Evolutionary conservation across 2,113 vertebrate species (phyloP).

Genomic region (Crotalus tigris): DNA sequence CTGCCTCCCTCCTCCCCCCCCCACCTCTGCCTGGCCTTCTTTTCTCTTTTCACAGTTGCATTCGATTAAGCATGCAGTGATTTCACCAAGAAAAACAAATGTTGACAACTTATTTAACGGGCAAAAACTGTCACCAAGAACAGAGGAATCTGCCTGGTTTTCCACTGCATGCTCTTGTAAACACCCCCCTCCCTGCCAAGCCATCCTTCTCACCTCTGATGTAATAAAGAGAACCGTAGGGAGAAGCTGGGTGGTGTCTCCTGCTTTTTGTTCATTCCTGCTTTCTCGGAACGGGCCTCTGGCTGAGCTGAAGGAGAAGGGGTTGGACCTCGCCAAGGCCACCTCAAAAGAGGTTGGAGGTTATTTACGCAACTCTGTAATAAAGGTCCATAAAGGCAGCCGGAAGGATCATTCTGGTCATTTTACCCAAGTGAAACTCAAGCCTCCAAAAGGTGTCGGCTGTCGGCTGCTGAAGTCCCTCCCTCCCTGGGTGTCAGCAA

Average conservation of each 20-base stretch:
- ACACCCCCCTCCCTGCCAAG: neutral
- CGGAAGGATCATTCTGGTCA: too few relatives aligned
- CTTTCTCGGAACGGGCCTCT: accelerated
- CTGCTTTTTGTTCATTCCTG: neutral
- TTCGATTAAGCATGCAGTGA: constrained; percentile 83
- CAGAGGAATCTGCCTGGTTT: constrained; percentile 47
- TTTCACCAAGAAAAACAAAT: constrained; percentile 60
- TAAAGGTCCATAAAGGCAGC: too few relatives aligned
- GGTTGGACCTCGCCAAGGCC: neutral
- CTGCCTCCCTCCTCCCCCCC: neutral
- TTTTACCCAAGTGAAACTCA: too few relatives aligned
- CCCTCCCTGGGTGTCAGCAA: too few relatives aligned
- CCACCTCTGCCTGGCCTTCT: neutral
- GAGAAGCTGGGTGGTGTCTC: neutral
- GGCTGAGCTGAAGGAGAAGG: neutral
- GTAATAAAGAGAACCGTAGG: constrained; percentile 73
- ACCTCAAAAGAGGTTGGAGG: neutral
- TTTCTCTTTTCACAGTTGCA: constrained; percentile 71
- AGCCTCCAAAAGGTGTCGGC: too few relatives aligned
- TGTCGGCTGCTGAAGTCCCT: too few relatives aligned
- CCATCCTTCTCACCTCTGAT: constrained; percentile 57
- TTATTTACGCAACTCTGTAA: too few relatives aligned
- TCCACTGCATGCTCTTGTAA: constrained; percentile 71
- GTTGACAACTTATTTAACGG: constrained; percentile 35
- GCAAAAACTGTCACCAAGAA: constrained; percentile 38